Conservation (phyloP, 2,113 vertebrate species). For the Pseudonaja textilis region DNA sequence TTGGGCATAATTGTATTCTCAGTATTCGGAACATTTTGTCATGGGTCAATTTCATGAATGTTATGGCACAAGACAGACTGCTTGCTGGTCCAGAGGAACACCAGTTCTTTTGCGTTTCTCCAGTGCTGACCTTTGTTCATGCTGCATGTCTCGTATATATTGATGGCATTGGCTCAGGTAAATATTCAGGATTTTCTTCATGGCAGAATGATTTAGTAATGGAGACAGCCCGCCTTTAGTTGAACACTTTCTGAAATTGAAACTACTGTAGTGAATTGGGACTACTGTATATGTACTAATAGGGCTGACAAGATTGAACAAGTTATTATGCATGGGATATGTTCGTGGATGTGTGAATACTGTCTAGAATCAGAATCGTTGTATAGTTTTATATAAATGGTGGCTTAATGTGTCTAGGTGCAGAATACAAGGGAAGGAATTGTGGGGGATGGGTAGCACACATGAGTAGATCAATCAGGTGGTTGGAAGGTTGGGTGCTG, state of each 20-base stretch:
- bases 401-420: background rate
- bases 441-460: background rate
- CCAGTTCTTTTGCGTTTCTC: slow-evolving; percentile 58
- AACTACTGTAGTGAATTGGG: background rate
- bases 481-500: background rate
- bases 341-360: background rate
- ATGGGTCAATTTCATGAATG: slow-evolving; percentile 93
- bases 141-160: slow-evolving; percentile 92
- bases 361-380: background rate
- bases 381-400: background rate
- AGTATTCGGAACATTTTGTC: slow-evolving; percentile 91
- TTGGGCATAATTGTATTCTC: slow-evolving; percentile 86
- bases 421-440: background rate
- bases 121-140: slow-evolving; percentile 85
- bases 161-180: slow-evolving; percentile 94
- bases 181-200: slow-evolving; percentile 35
- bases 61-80: slow-evolving; percentile 69
- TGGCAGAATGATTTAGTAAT: background rate
- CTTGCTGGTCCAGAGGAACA: slow-evolving; percentile 40
- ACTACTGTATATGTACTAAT: background rate
- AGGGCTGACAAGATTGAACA: background rate
- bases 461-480: background rate
- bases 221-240: background rate
- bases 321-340: background rate
- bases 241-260: background rate